Evolutionary conservation across 2,888 invertebrate genomes (phyloP).

Genomic region (Drosophila monieri): DNA sequence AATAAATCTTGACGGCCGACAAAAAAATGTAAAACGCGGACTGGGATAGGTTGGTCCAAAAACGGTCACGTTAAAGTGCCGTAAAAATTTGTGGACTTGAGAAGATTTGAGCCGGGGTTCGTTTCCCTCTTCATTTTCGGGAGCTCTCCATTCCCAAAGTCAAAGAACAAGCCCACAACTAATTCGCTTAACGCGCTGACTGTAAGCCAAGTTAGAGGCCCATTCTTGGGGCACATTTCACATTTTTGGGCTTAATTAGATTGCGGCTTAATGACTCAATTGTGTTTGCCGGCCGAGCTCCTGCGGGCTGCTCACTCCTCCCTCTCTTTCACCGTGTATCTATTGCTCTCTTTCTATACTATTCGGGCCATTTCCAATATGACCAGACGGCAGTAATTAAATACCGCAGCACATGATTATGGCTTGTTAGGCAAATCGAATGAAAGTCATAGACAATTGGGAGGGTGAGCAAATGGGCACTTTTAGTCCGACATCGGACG

Average conservation of each 20-base stretch:
- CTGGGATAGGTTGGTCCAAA: background rate
- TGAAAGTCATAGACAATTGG: conserved; percentile 64
- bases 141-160: conserved; percentile 21
- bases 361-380: conserved; percentile 55
- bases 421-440: conserved; percentile 75
- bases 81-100: conserved; percentile 56
- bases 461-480: conserved; percentile 48
- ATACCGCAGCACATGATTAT: conserved; percentile 78
- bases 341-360: background rate
- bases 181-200: conserved; percentile 43
- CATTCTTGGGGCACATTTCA: conserved; percentile 41
- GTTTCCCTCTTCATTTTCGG: conserved; percentile 29
- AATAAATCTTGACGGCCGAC: conserved; percentile 62
- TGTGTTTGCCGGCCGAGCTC: conserved; percentile 61
- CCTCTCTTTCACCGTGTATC: background rate
- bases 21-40: conserved; percentile 33
- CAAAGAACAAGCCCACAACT: conserved; percentile 59
- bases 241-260: conserved; percentile 78
- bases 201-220: conserved; percentile 26
- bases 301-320: conserved; percentile 1
- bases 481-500: conserved; percentile 55
- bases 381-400: conserved; percentile 68
- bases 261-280: conserved; percentile 78
- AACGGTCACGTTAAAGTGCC: conserved; percentile 72
- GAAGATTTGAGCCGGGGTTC: conserved; percentile 22